Base-by-base conservation (phyloP, 2,113 vertebrate species). In the Melanotaenia duboulayi region DNA sequence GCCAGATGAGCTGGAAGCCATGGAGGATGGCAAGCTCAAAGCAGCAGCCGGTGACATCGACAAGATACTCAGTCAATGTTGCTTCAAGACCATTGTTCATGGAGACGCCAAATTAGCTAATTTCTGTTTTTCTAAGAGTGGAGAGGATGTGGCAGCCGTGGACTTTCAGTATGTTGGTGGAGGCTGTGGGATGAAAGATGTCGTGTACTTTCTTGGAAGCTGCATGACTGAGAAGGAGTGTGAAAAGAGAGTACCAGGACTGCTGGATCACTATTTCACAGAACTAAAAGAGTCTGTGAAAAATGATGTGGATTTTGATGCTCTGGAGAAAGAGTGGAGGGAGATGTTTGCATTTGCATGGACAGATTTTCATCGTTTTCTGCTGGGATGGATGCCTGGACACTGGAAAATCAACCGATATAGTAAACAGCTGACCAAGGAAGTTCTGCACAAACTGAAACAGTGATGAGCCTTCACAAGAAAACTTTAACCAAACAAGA, bases 111-210 rank as follows among this genome's bases (percentile, higher is more conserved):
- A 95, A 66, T 58, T 94, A 52, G 93, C 91, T n/a, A 94, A 95
- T 83, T 95, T 95, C 79, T 95, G 94, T 55, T 94, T 95, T 24
- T 90, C 92, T 2, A 20, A 6, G 10, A 78, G 74, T 0, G 89
- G 90, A 22, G 40, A 13, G 32, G 76, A 89, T 0, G 92, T 93
- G 48, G 93, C 92, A 0, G 93, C 92, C 0, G 92, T 95, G 7
- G 93, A 95, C 86, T 95, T 94, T 23, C 94, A 95, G 86, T 94
- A 95, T 22, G 92, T 94, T 0, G 93, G 94, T 0, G 93, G 92
- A 0, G 93, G 94, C 71, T 95, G 94, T n/a, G 94, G 94, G 17
- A 92, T 94, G 82, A 95, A 94, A 60, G 93, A 95, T 28, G 87
- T 95, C 5, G 75, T 91, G 51, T 94, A 95, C 66, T 90, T 93